These are phyloP conservation scores for Caenorhabditis imperialis DNA, from an alignment of 2,888 invertebrate species.

Conservation along the genomic window DNA sequence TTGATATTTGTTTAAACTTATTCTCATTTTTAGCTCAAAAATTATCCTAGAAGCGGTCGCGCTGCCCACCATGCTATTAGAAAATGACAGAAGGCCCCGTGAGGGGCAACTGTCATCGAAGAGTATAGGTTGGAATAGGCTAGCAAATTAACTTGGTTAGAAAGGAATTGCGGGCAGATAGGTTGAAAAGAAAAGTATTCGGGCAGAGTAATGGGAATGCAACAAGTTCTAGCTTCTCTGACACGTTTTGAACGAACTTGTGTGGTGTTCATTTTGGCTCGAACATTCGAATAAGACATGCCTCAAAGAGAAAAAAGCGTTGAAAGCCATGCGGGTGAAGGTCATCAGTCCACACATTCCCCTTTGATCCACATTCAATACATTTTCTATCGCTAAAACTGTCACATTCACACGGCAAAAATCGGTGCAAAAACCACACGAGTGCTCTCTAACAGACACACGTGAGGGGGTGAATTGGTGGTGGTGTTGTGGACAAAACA, in stretches of 20 bases:
- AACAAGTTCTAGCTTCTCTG: neutral
- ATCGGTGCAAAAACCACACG: conserved; percentile 33
- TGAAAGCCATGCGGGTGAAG: conserved; percentile 36
- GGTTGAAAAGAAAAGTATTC: conserved; percentile 15
- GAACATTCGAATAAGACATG: conserved; percentile 31
- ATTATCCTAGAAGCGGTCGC: conserved; percentile 44
- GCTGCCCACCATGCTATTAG: conserved; percentile 53
- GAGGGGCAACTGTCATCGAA: conserved; percentile 7
- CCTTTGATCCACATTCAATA: too few species aligned
- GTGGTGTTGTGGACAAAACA: conserved; percentile 48
- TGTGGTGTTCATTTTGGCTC: conserved; percentile 1
- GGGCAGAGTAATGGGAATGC: conserved; percentile 13
- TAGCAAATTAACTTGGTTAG: conserved; percentile 21
- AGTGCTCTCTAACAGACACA: conserved; percentile 19
- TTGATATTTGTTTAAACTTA: neutral
- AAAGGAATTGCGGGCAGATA: conserved; percentile 38
- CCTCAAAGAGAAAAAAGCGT: conserved; percentile 29
- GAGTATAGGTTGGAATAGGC: conserved; percentile 25
- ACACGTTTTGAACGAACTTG: too few species aligned
- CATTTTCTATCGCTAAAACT: too few species aligned
- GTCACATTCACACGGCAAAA: conserved; percentile 16
- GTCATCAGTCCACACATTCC: too few species aligned
- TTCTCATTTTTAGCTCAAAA: neutral
- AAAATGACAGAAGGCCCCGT: conserved; percentile 25
- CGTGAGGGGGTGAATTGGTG: conserved; percentile 5